phyloP scores from a whole-genome alignment of 2,113 vertebrate species.

The Ceuthmochares aereus region DNA sequence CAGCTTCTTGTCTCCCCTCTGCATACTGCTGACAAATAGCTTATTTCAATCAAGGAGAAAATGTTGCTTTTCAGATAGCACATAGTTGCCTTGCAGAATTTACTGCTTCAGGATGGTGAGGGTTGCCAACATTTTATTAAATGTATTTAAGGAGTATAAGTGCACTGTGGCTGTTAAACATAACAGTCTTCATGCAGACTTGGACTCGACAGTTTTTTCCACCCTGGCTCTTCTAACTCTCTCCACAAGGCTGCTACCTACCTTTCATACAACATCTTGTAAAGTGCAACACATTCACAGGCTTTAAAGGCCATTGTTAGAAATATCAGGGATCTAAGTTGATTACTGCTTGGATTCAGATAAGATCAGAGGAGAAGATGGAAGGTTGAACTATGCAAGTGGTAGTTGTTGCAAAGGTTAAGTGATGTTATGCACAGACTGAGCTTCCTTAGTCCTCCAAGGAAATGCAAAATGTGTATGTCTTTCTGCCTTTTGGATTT shows the following conservation, averaged over 20 bases:
- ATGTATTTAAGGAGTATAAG: neutral
- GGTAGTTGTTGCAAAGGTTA: neutral
- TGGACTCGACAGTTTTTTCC: neutral
- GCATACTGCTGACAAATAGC: neutral
- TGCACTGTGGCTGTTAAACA: neutral
- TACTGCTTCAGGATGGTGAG: neutral
- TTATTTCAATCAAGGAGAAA: neutral
- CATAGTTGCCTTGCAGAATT: neutral
- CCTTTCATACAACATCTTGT: neutral
- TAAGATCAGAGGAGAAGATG: neutral
- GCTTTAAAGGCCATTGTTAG: neutral
- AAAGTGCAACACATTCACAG: rapidly evolving
- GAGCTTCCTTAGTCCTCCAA: neutral
- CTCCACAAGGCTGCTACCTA: neutral
- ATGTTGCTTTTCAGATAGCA: neutral
- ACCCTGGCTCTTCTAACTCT: neutral
- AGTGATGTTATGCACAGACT: neutral
- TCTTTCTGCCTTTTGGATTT: neutral
- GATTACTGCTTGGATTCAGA: neutral
- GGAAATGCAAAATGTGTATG: neutral
- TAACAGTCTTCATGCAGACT: neutral
- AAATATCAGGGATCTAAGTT: neutral
- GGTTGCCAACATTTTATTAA: neutral
- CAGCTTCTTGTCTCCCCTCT: neutral
- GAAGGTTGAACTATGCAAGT: neutral